A percentile compares a stretch with the other conserved stretches of the same genome.
Conservation (phyloP, 2,888 invertebrate genomes). For the Apamea monoglypha region DNA sequence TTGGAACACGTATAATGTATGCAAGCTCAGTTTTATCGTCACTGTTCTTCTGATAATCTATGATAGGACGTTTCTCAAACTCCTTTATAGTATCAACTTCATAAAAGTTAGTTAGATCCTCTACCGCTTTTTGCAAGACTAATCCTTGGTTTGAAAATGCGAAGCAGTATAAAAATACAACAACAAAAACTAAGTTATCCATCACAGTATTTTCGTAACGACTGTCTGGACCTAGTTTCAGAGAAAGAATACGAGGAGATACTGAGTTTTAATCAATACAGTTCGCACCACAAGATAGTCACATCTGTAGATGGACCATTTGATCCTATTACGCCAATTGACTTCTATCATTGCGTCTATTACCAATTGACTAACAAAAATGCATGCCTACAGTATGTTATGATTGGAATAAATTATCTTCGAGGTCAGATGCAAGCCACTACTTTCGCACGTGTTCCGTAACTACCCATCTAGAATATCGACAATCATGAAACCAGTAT, state of each 20-base stretch:
- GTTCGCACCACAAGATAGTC: slow-evolving; percentile 50
- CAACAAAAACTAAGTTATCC: slow-evolving; percentile 41
- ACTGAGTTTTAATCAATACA: slow-evolving; percentile 61
- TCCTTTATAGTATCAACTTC: slow-evolving; percentile 63
- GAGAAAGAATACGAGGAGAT: slow-evolving; percentile 60
- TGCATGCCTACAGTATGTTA: slow-evolving; percentile 42
- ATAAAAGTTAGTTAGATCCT: slow-evolving; percentile 62
- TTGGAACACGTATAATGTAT: slow-evolving; percentile 63
- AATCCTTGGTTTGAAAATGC: slow-evolving; percentile 54
- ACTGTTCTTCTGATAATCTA: slow-evolving; percentile 61
- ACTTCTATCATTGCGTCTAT: slow-evolving; percentile 71
- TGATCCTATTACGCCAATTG: slow-evolving; percentile 80
- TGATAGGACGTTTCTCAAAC: slow-evolving; percentile 57
- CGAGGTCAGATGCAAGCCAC: slow-evolving; percentile 18
- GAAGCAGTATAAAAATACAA: slow-evolving; percentile 48
- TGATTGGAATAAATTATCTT: slow-evolving; percentile 16
- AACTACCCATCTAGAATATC: slow-evolving; percentile 3
- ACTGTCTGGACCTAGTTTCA: slow-evolving; percentile 49
- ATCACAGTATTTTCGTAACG: slow-evolving; percentile 53
- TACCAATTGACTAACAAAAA: slow-evolving; percentile 61
- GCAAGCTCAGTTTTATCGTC: slow-evolving; percentile 57
- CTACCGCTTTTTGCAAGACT: slow-evolving; percentile 54
- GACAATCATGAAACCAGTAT: background rate
- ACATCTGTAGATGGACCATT: slow-evolving; percentile 71
- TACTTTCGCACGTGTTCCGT: background rate